Evolutionary conservation across 2,888 invertebrate genomes (phyloP).

Genomic region (Ennomos quercinarius): DNA sequence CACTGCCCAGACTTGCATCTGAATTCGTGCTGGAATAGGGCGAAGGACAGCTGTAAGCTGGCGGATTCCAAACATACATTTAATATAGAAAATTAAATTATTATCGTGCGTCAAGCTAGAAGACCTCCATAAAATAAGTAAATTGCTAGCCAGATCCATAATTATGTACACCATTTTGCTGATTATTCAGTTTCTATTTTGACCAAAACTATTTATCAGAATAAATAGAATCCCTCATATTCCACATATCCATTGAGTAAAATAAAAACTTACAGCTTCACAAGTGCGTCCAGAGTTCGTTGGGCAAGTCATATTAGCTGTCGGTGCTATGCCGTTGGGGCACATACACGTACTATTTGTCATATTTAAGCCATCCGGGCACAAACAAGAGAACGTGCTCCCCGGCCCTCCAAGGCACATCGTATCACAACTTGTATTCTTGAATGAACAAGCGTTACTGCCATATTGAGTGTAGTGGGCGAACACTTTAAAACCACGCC

Average conservation of each 20-base stretch:
- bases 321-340: slow-evolving; percentile 88
- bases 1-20: slow-evolving; percentile 90
- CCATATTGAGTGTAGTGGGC: slow-evolving; percentile 91
- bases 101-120: no score
- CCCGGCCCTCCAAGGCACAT: slow-evolving; percentile 92
- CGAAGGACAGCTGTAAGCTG: no score
- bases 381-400: slow-evolving; percentile 89
- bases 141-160: no score
- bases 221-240: neutral
- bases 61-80: no score
- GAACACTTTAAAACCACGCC: slow-evolving; percentile 93
- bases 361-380: slow-evolving; percentile 90
- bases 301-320: slow-evolving; percentile 89
- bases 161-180: no score
- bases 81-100: no score
- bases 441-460: slow-evolving; percentile 88
- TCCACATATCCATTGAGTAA: neutral
- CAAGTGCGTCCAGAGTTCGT: slow-evolving; percentile 83
- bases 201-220: neutral
- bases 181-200: no score
- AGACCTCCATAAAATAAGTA: no score
- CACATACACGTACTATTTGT: slow-evolving; percentile 89
- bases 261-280: slow-evolving; percentile 73
- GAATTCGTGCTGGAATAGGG: slow-evolving; percentile 81
- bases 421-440: slow-evolving; percentile 87